These are phyloP conservation scores for Melospiza georgiana DNA, from an alignment of 2,113 vertebrate genomes.

Conservation along the genomic window DNA sequence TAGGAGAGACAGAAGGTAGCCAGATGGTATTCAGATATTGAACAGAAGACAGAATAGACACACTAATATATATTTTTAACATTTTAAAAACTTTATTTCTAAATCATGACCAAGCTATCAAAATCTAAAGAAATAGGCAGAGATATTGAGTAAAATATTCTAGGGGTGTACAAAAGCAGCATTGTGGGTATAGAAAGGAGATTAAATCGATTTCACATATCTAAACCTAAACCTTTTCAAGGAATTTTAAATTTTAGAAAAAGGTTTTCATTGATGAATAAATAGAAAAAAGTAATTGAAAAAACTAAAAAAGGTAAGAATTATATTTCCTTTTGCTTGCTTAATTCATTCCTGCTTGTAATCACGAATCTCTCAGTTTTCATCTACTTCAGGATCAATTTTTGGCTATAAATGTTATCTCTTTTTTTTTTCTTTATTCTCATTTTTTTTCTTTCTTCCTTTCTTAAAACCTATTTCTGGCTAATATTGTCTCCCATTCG, in stretches of 20 bases:
- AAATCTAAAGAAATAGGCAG: background rate
- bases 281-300: background rate
- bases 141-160: background rate
- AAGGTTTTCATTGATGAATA: background rate
- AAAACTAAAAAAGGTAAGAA: background rate
- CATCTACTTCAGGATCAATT: background rate
- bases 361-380: background rate
- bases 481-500: background rate
- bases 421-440: no score
- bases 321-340: background rate
- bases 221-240: background rate
- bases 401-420: background rate
- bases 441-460: background rate
- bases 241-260: background rate
- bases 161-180: background rate
- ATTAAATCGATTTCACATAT: background rate
- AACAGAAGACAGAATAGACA: background rate
- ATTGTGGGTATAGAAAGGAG: background rate
- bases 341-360: background rate
- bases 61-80: background rate
- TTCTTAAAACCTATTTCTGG: background rate
- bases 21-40: slow-evolving; percentile 24
- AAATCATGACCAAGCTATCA: background rate
- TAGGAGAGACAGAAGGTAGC: background rate
- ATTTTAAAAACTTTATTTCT: background rate